Percentiles rank a stretch among this genome's conserved stretches.
Evolutionary conservation across 1,140 invertebrate genomes (phyloP).

Genomic region (Lepidurus apus): DNA sequence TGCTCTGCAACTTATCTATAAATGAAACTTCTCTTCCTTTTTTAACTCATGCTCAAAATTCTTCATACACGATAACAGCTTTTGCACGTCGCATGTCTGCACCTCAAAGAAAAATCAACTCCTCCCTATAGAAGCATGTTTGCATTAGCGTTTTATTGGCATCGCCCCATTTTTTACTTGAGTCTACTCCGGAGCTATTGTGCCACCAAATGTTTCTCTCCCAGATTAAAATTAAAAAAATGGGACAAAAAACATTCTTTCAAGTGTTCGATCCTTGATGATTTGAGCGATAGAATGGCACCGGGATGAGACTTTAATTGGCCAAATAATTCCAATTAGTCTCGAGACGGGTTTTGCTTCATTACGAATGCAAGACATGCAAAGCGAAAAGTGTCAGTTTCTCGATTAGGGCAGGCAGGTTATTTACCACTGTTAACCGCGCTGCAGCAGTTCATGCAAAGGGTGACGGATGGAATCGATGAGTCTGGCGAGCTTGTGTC

Average conservation of each 20-base stretch:
- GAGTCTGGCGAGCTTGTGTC: not conserved
- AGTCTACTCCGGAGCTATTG: not conserved
- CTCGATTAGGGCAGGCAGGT: not conserved
- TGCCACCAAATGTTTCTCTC: not conserved
- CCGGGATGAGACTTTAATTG: not conserved
- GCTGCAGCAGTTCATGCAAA: not conserved
- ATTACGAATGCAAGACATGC: not conserved
- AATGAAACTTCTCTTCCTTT: not conserved
- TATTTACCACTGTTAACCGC: slow-evolving; percentile 4
- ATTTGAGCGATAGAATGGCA: not conserved
- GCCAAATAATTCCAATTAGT: not conserved
- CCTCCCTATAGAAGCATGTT: slow-evolving; percentile 3
- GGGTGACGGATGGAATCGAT: not conserved
- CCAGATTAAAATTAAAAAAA: not conserved
- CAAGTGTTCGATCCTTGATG: not conserved
- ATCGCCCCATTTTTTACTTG: slow-evolving; percentile 1
- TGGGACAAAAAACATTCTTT: not conserved
- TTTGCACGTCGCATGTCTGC: slow-evolving; percentile 12
- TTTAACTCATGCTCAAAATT: not conserved
- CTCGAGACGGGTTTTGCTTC: not conserved
- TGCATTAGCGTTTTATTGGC: slow-evolving; percentile 21
- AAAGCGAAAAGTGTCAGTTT: not conserved
- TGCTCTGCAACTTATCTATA: not conserved
- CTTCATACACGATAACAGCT: slow-evolving; percentile 19
- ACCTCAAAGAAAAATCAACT: slow-evolving; percentile 6